phyloP scores from a whole-genome alignment of 2,888 invertebrate species.

The Calameuta idolon region DNA sequence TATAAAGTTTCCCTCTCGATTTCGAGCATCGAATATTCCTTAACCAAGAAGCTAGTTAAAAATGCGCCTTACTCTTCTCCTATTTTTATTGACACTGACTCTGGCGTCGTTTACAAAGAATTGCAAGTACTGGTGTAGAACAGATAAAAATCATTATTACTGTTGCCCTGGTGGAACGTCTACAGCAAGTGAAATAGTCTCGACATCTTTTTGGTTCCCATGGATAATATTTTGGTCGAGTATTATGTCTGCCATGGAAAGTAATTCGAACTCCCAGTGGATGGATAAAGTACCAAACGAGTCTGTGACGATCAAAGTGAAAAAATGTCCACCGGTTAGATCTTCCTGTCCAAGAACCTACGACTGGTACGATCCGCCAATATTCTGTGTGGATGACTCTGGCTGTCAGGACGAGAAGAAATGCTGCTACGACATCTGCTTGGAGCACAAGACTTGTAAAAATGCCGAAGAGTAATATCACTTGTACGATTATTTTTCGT shows the following conservation, averaged over 20 bases:
- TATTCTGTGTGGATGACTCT: constrained; percentile 35
- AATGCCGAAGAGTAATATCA: constrained; percentile 29
- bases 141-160: constrained; percentile 37
- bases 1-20: neutral
- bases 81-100: neutral
- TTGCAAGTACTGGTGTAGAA: constrained; percentile 51
- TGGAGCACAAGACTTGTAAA: constrained; percentile 49
- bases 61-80: neutral
- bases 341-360: constrained; percentile 37
- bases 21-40: neutral
- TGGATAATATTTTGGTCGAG: neutral
- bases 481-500: no score
- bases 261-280: neutral
- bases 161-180: constrained; percentile 43
- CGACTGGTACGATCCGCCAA: constrained; percentile 40
- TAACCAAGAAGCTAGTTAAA: neutral
- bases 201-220: constrained; percentile 34
- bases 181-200: constrained; percentile 22
- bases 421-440: constrained; percentile 50
- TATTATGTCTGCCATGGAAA: constrained; percentile 12
- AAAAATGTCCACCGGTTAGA: constrained; percentile 45
- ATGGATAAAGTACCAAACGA: neutral
- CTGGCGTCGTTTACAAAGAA: neutral
- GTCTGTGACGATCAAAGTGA: constrained; percentile 1
- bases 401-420: constrained; percentile 38